Evolutionary conservation across 2,113 vertebrate genomes (phyloP).

Genomic region (Ictidomys tridecemlineatus): DNA sequence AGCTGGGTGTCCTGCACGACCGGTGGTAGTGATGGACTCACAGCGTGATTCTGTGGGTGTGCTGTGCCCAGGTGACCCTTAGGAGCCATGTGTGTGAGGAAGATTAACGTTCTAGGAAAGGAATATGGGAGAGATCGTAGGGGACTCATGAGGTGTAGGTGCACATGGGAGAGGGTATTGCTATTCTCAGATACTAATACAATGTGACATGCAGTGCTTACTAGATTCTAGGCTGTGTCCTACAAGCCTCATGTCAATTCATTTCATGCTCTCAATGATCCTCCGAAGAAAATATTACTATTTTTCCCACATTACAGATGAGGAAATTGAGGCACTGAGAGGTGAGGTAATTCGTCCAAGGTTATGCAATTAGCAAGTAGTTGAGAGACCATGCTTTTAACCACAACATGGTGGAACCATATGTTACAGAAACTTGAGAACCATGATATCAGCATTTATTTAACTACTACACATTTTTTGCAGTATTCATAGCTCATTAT

Average conservation of each 20-base stretch:
- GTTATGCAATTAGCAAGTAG: neutral
- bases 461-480: neutral
- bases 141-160: neutral
- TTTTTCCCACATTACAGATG: constrained; percentile 11
- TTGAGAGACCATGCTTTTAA: neutral
- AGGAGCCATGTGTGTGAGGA: neutral
- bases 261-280: neutral
- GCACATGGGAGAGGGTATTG: neutral
- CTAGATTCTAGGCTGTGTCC: neutral
- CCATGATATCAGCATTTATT: neutral
- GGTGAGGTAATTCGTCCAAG: neutral
- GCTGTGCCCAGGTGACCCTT: rapidly evolving
- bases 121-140: neutral
- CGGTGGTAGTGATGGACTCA: neutral
- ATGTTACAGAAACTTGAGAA: neutral
- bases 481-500: neutral
- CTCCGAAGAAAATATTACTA: neutral
- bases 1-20: neutral
- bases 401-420: neutral
- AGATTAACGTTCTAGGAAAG: neutral
- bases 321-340: neutral
- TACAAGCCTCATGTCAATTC: neutral
- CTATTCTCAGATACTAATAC: neutral
- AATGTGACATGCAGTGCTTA: neutral
- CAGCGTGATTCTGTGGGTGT: neutral